Percentiles rank a stretch among this genome's conserved stretches.
phyloP scores from a whole-genome alignment of 2,888 invertebrate genomes.

The Pandemis cinnamomeana region DNA sequence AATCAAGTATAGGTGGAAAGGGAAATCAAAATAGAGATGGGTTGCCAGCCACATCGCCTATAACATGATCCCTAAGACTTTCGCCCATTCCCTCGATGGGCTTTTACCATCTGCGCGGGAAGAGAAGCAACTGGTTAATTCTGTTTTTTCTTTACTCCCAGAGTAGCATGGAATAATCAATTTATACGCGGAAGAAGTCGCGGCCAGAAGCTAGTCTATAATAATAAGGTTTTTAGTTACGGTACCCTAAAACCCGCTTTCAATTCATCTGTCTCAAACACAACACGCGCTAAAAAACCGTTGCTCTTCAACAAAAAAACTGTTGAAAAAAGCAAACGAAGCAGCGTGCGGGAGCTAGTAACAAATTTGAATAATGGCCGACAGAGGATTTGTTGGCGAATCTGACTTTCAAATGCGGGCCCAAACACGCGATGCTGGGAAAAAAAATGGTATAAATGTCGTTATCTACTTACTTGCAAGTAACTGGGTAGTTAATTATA shows the following conservation, averaged over 20 bases:
- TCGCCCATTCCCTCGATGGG: no score
- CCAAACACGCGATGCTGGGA: constrained; percentile 44
- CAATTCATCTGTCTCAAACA: constrained; percentile 6
- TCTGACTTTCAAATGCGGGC: constrained; percentile 56
- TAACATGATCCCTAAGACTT: no score
- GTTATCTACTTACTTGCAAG: constrained; percentile 37
- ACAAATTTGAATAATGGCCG: constrained; percentile 56
- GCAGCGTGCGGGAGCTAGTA: constrained; percentile 35
- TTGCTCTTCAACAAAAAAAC: not conserved
- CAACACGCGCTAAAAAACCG: not conserved
- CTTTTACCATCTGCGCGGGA: no score
- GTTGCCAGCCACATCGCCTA: no score
- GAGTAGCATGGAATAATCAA: no score
- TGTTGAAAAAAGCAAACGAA: constrained; percentile 28
- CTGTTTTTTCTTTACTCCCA: no score
- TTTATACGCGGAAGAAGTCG: no score
- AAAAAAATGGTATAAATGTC: constrained; percentile 43
- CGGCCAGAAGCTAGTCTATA: no score
- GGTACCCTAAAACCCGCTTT: not conserved
- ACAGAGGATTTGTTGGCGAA: constrained; percentile 51
- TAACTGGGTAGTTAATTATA: constrained; percentile 40
- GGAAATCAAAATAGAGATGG: no score
- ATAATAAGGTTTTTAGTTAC: no score
- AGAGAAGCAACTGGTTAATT: no score
- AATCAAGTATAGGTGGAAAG: no score